phyloP scores from a whole-genome alignment of 2,888 invertebrate genomes.

The Acutogordius australiensis region DNA sequence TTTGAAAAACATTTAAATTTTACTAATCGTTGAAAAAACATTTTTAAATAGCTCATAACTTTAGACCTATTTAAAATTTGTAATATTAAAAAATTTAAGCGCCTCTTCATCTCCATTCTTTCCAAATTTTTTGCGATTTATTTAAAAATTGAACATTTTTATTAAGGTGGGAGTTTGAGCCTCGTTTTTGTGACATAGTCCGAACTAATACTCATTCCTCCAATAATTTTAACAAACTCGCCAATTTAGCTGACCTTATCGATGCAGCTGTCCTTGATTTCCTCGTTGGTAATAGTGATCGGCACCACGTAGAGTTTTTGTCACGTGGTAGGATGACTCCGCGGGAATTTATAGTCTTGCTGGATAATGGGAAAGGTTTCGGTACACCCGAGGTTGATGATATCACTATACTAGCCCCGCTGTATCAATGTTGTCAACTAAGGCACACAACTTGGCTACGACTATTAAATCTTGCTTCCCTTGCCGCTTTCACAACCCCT shows the following conservation, averaged over 20 bases:
- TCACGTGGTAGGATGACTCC: slow-evolving; percentile 16
- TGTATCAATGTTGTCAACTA: slow-evolving; percentile 55
- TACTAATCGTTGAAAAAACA: too few relatives aligned
- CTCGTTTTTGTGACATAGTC: slow-evolving; percentile 37
- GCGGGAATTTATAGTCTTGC: too few relatives aligned
- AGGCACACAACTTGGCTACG: neutral
- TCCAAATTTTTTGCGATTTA: too few relatives aligned
- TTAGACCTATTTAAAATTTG: too few relatives aligned
- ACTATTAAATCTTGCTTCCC: neutral
- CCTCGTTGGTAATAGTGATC: slow-evolving; percentile 68
- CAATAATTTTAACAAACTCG: slow-evolving; percentile 8
- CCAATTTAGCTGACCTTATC: slow-evolving; percentile 42
- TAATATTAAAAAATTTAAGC: too few relatives aligned
- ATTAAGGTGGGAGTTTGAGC: slow-evolving; percentile 49
- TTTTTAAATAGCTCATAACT: too few relatives aligned
- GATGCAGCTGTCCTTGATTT: slow-evolving; percentile 70
- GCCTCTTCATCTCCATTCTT: too few relatives aligned
- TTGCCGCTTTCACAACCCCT: too few relatives aligned
- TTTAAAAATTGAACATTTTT: too few relatives aligned
- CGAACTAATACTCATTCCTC: slow-evolving; percentile 16
- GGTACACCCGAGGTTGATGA: slow-evolving; percentile 49
- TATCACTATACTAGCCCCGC: slow-evolving; percentile 58
- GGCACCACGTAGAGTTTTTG: slow-evolving; percentile 56
- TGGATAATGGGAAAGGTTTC: slow-evolving; percentile 54
- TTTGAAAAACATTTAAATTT: too few relatives aligned